These are phyloP conservation scores for Thumatha senex DNA, from an alignment of 2,888 invertebrate species.

Conservation along the genomic window DNA sequence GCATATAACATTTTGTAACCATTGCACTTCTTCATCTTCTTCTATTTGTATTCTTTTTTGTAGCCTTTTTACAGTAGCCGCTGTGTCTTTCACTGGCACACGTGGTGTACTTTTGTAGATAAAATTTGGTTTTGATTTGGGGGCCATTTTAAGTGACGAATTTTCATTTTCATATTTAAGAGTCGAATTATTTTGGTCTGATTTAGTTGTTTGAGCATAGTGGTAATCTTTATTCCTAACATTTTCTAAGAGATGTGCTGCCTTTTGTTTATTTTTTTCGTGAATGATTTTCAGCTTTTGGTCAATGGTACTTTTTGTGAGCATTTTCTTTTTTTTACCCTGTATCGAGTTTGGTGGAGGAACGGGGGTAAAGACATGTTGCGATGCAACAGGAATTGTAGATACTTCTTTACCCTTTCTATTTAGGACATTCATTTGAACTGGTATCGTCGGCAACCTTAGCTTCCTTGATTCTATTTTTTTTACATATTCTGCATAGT, in stretches of 20 bases:
- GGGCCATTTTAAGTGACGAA: conserved; percentile 35
- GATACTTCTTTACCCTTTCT: conserved; percentile 46
- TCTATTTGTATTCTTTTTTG: conserved; percentile 69
- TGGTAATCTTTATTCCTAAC: conserved; percentile 56
- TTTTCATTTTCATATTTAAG: conserved; percentile 53
- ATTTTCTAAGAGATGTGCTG: conserved; percentile 53
- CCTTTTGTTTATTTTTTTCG: conserved; percentile 66
- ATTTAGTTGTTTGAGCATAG: conserved; percentile 53
- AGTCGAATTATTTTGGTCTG: conserved; percentile 47
- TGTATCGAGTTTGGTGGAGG: conserved; percentile 58
- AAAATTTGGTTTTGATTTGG: conserved; percentile 40
- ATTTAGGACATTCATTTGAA: conserved; percentile 62
- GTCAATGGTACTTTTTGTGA: conserved; percentile 66
- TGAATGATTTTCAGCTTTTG: conserved; percentile 57
- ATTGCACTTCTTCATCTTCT: conserved; percentile 71
- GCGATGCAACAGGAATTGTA: conserved; percentile 6
- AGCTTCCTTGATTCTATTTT: conserved; percentile 56
- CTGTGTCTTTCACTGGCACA: conserved; percentile 67
- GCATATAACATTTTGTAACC: conserved; percentile 77
- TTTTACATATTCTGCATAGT: conserved; percentile 58
- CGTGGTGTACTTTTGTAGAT: conserved; percentile 33
- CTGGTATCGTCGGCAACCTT: conserved; percentile 61
- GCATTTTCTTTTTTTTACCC: conserved; percentile 54
- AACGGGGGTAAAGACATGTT: conserved; percentile 23
- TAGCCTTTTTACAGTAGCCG: conserved; percentile 77